Evolutionary conservation across 2,888 invertebrate genomes (phyloP), one percentile per base, ranked within the genome.

Genomic region (Agriopis aurantiaria): DNA sequence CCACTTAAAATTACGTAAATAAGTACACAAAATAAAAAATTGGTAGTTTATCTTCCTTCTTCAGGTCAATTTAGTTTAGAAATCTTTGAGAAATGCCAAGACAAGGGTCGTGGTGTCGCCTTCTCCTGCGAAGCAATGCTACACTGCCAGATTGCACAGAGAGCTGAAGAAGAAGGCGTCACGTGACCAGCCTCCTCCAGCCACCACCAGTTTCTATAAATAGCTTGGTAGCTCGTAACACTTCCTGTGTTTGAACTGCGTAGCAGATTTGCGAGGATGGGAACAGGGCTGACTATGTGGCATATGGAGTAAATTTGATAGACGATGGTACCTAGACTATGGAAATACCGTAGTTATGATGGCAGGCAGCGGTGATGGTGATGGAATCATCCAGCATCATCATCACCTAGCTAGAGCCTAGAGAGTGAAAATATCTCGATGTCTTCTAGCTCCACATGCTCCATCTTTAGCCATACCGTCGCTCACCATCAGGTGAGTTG

Each of bases 171-270:
- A 43, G 63, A 51, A 40, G 58, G 11, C 53, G 41, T 53, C 53
- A 68, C 46, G 68, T 55, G 68, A 62, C 11, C 58, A 53, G n/a
- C 17, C 12, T 8, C 6, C 51, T 59, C 40, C 53, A 45, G 41
- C 45, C 17, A 0, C 43, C 52, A 61, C 48, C 49, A 56, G n/a
- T 56, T 56, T 51, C 68, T 63, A 63, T 46, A 64, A 64, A 64
- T 68, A 64, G 53, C 51, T n/a, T 56, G 3, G 55, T 9, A 55
- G 10, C 56, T 55, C 41, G 55, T 23, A 23, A 23, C 17, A 23
- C 17, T 23, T 23, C 17, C 17, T 23, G n/a, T 58, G 40, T n/a
- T 23, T 14, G 62, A 63, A 68, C 63, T 63, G 64, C 64, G 69
- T 64, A 55, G 17, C 53, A 53, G 51, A 46, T 58, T n/a, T 45